Percentiles rank a stretch among this genome's conserved stretches.
Conservation (phyloP, 2,888 invertebrate genomes). For the Cryptocephalus primarius region DNA sequence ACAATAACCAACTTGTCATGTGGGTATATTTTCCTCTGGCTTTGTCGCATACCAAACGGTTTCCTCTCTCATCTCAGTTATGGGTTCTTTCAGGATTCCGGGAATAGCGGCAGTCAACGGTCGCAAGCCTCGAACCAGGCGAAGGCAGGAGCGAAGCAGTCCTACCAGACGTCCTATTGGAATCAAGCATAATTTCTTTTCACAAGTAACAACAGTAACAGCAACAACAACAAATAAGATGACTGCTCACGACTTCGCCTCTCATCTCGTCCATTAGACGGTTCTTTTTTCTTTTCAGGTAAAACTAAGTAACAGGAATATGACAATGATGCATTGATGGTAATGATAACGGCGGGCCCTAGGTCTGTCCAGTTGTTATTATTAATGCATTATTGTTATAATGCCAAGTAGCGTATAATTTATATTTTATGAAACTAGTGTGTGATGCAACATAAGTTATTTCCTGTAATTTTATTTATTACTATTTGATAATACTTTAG, state of each 20-base stretch:
- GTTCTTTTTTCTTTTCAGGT: too few relatives aligned
- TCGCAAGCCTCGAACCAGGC: constrained; percentile 45
- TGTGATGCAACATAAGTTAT: constrained; percentile 22
- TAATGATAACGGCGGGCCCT: too few relatives aligned
- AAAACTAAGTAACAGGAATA: too few relatives aligned
- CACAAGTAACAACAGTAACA: not conserved
- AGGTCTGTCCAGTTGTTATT: constrained; percentile 2
- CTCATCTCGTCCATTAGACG: constrained; percentile 10
- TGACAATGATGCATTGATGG: too few relatives aligned
- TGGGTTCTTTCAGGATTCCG: constrained; percentile 44
- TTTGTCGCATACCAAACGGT: too few relatives aligned
- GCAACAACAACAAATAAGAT: too few relatives aligned
- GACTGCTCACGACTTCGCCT: constrained; percentile 23
- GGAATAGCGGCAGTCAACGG: constrained; percentile 34
- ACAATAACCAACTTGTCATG: too few relatives aligned
- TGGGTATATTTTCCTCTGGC: too few relatives aligned
- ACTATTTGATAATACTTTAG: not conserved
- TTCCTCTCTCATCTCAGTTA: too few relatives aligned
- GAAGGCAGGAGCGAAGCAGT: constrained; percentile 47
- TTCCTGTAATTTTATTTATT: constrained; percentile 20
- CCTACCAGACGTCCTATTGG: constrained; percentile 54
- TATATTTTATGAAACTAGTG: constrained; percentile 2
- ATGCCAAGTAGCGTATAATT: constrained; percentile 2
- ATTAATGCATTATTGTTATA: constrained; percentile 16
- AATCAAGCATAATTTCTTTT: constrained; percentile 43